These are phyloP conservation scores for Chelon labrosus DNA, from an alignment of 2,797 vertebrate genomes.

Conservation along the genomic window DNA sequence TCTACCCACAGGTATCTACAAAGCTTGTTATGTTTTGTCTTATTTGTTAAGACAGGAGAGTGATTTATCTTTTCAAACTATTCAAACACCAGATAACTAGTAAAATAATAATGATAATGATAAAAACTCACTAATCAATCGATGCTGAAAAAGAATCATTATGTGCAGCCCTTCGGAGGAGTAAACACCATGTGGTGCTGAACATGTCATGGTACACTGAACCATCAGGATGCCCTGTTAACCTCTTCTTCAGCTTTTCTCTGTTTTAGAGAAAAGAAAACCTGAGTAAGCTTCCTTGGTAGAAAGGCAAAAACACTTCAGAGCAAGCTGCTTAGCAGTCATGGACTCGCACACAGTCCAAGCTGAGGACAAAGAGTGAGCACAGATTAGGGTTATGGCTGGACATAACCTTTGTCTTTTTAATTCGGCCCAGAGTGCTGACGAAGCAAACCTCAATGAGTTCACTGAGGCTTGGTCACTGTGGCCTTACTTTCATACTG, in stretches of 20 bases:
- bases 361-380: constrained; percentile 45
- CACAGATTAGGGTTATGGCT: constrained; percentile 46
- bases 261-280: constrained; percentile 24
- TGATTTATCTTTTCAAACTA: background rate
- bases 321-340: constrained; percentile 58
- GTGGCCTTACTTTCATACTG: constrained; percentile 28
- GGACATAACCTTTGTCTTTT: constrained; percentile 62
- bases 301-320: constrained; percentile 18
- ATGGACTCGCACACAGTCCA: constrained; percentile 31
- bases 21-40: no score
- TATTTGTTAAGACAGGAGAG: no score
- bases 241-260: background rate
- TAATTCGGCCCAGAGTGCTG: constrained; percentile 50
- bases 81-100: background rate
- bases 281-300: constrained; percentile 16
- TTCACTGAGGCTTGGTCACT: constrained; percentile 25
- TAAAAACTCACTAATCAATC: background rate
- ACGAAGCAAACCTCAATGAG: constrained; percentile 37
- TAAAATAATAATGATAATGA: no score
- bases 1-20: no score
- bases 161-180: background rate
- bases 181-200: background rate
- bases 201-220: background rate
- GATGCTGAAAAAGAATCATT: background rate
- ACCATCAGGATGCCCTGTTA: background rate